Evolutionary conservation across 2,888 invertebrate genomes (phyloP).

Genomic region (Pristionchus japonicus): DNA sequence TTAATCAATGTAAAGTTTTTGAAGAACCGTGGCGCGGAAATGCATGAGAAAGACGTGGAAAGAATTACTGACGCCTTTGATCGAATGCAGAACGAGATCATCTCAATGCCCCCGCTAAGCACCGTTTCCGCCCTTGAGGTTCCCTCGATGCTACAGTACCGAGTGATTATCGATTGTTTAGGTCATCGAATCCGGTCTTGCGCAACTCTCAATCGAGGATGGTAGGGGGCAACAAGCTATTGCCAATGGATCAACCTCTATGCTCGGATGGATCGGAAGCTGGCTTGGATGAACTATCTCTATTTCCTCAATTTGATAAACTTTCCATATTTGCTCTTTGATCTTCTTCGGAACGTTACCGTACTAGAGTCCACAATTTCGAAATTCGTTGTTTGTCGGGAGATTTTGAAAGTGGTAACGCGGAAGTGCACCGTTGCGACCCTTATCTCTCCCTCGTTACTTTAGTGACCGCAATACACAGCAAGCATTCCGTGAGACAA

Average conservation of each 20-base stretch:
- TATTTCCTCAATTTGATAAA: too few species aligned
- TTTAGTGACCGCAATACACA: too few species aligned
- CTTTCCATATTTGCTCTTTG: too few species aligned
- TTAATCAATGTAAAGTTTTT: too few species aligned
- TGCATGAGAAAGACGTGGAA: background rate
- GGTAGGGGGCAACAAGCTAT: background rate
- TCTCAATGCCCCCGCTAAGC: background rate
- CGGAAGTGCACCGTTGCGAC: too few species aligned
- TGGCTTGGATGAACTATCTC: background rate
- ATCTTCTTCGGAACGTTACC: too few species aligned
- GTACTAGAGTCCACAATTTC: too few species aligned
- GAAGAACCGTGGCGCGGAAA: background rate
- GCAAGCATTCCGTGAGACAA: too few species aligned
- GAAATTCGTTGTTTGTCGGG: too few species aligned
- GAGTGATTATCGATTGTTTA: background rate
- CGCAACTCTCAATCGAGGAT: background rate
- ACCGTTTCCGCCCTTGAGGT: background rate
- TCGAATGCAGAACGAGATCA: background rate
- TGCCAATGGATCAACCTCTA: background rate
- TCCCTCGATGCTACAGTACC: too few species aligned
- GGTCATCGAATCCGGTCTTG: background rate
- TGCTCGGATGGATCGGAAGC: background rate
- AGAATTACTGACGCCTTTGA: background rate
- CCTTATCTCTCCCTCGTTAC: too few species aligned
- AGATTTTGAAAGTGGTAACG: too few species aligned